Percentiles rank a stretch among this genome's conserved stretches.
Evolutionary conservation across 2,888 invertebrate genomes (phyloP).

Genomic region (Sarcophaga caerulescens): DNA sequence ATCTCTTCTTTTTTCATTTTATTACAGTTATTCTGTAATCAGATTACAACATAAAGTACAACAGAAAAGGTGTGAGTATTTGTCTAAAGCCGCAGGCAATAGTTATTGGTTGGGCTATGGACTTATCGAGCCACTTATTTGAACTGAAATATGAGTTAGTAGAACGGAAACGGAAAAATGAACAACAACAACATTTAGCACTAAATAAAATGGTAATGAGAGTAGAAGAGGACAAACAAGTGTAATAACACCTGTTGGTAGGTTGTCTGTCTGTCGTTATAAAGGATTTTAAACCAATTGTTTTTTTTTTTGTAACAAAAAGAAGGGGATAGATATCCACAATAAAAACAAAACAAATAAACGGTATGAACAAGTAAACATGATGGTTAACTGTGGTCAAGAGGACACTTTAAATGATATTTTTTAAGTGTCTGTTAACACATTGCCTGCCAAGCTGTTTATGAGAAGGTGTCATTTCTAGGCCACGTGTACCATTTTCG

Average conservation of each 20-base stretch:
- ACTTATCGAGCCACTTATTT: constrained; percentile 13
- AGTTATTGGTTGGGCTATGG: neutral
- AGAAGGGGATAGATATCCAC: neutral
- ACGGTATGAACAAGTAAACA: neutral
- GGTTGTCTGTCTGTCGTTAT: neutral
- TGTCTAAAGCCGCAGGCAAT: constrained; percentile 9
- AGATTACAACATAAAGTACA: constrained; percentile 28
- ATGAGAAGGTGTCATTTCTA: too few relatives aligned
- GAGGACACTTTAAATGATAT: neutral
- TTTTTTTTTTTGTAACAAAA: neutral
- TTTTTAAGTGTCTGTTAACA: neutral
- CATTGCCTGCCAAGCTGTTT: too few relatives aligned
- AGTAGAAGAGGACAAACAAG: neutral
- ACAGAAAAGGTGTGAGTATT: neutral
- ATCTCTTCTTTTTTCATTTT: neutral
- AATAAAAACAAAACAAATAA: neutral
- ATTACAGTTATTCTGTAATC: constrained; percentile 26
- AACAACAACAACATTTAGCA: neutral
- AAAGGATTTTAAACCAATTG: constrained; percentile 18
- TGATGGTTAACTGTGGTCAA: neutral
- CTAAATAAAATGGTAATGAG: neutral
- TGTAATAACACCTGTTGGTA: neutral
- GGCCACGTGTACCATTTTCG: too few relatives aligned
- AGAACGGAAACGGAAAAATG: neutral
- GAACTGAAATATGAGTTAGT: neutral